A percentile compares a stretch with the other conserved stretches of the same genome.
Conservation (phyloP, 2,888 invertebrate genomes). For the Chloromyia formosa region DNA sequence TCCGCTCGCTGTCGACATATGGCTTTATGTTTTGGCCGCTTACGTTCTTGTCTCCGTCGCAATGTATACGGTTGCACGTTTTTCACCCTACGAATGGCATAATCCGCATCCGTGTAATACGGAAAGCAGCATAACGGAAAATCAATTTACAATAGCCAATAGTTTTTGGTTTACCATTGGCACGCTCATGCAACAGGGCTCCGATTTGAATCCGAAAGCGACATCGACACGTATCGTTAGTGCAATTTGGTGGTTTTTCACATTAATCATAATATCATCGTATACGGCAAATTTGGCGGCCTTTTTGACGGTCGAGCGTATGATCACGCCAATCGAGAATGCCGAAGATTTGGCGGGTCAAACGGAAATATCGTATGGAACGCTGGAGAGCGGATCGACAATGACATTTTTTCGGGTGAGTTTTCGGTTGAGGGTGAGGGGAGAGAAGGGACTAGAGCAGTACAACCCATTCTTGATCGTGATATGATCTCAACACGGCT, state of each 20-base stretch:
- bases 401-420: constrained; percentile 86
- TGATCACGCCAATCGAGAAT: constrained; percentile 87
- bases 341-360: constrained; percentile 86
- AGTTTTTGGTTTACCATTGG: constrained; percentile 90
- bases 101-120: constrained; percentile 75
- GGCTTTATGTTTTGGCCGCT: constrained; percentile 83
- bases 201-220: constrained; percentile 77
- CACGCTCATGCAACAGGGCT: constrained; percentile 88
- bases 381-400: constrained; percentile 83
- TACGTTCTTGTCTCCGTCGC: constrained; percentile 81
- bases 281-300: constrained; percentile 93
- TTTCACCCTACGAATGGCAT: constrained; percentile 84
- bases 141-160: constrained; percentile 84
- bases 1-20: constrained; percentile 85
- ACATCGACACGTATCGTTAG: constrained; percentile 79
- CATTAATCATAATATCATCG: constrained; percentile 87
- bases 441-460: no score
- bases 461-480: no score
- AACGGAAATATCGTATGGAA: constrained; percentile 85
- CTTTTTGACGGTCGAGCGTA: constrained; percentile 87
- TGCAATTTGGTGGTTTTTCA: constrained; percentile 93
- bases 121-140: constrained; percentile 72
- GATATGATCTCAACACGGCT: no score
- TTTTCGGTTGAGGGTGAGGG: no score
- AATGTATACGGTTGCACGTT: constrained; percentile 81